Conservation (phyloP, 2,888 invertebrate genomes). For the Chalcosyrphus nemorum region DNA sequence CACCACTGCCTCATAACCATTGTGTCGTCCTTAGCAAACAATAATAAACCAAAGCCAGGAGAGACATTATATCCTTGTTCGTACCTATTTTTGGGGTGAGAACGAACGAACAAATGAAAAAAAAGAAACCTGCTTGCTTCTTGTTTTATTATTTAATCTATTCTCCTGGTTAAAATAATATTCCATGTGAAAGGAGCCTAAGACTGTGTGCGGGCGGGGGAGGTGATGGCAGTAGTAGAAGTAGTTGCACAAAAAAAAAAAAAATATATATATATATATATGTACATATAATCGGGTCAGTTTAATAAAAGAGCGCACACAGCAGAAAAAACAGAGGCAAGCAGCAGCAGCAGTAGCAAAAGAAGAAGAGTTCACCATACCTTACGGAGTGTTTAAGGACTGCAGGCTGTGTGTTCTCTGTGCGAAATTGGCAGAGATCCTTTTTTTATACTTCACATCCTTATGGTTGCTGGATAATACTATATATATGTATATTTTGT, state of each 20-base stretch:
- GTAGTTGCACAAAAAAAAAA: background rate
- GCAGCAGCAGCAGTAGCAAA: background rate
- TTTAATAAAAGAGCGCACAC: conserved; percentile 66
- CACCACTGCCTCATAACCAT: background rate
- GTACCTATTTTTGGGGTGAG: conserved; percentile 34
- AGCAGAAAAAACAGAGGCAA: no score
- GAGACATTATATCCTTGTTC: conserved; percentile 59
- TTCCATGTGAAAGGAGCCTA: conserved; percentile 48
- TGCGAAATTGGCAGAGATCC: conserved; percentile 55
- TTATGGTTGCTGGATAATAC: conserved; percentile 19
- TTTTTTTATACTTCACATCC: conserved; percentile 33
- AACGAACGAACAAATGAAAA: background rate
- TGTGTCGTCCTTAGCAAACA: conserved; percentile 36
- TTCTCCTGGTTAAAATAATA: conserved; percentile 63
- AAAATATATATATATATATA: conserved; percentile 14
- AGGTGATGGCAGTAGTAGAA: background rate
- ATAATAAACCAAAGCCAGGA: conserved; percentile 50
- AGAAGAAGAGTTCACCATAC: conserved; percentile 18
- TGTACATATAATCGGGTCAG: conserved; percentile 73
- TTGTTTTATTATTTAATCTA: conserved; percentile 66
- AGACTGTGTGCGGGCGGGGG: background rate
- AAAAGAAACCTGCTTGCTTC: conserved; percentile 33
- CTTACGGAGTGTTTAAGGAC: conserved; percentile 56
- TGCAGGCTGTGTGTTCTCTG: conserved; percentile 57
- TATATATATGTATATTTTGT: background rate